Conservation (phyloP, 2,888 invertebrate genomes). For the Drosophila heteroneura region DNA sequence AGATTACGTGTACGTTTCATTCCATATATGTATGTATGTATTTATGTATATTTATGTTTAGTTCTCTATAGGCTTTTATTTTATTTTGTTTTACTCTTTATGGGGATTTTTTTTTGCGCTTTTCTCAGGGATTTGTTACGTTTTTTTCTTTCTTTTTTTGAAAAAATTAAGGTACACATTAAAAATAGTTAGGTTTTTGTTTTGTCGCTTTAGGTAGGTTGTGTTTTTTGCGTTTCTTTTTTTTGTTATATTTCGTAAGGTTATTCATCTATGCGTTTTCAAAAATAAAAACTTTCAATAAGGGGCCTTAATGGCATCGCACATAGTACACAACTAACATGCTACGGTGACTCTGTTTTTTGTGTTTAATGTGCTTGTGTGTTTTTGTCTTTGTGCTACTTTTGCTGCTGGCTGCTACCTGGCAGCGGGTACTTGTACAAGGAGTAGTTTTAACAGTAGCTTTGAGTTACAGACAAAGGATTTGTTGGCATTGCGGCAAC, state of each 20-base stretch:
- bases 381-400: constrained; percentile 41
- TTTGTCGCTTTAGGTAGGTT: constrained; percentile 77
- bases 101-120: constrained; percentile 50
- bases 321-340: constrained; percentile 67
- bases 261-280: constrained; percentile 35
- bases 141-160: constrained; percentile 40
- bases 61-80: constrained; percentile 53
- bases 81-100: constrained; percentile 31
- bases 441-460: constrained; percentile 33
- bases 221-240: constrained; percentile 33
- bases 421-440: constrained; percentile 16
- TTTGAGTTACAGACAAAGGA: constrained; percentile 52
- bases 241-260: constrained; percentile 25
- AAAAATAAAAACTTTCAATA: constrained; percentile 68
- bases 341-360: constrained; percentile 43
- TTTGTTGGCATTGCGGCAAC: constrained; percentile 43
- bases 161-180: constrained; percentile 82
- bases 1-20: constrained; percentile 51
- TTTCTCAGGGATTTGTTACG: constrained; percentile 60
- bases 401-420: constrained; percentile 31
- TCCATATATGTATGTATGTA: constrained; percentile 40
- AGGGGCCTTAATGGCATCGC: constrained; percentile 66
- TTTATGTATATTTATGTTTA: constrained; percentile 50
- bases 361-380: constrained; percentile 24
- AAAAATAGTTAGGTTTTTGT: constrained; percentile 82